phyloP scores from a whole-genome alignment of 2,888 invertebrate species.

The Dolomedes plantarius region DNA sequence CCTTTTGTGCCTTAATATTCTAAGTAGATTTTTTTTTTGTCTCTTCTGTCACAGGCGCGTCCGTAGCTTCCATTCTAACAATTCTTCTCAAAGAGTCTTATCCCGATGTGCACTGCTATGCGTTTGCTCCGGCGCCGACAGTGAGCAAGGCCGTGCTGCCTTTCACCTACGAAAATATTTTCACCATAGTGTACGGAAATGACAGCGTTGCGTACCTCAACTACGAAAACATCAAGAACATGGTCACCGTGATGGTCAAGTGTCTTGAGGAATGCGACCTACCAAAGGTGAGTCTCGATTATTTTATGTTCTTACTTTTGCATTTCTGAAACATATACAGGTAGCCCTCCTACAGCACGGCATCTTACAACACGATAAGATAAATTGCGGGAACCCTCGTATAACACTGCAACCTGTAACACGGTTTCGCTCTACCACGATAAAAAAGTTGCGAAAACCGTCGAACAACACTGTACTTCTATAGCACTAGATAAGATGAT shows the following conservation, averaged over 20 bases:
- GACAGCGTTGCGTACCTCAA: constrained; percentile 47
- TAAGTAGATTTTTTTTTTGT: no score
- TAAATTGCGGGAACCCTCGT: no score
- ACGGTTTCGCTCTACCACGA: no score
- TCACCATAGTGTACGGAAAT: constrained; percentile 49
- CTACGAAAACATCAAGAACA: constrained; percentile 41
- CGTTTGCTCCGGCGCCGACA: constrained; percentile 53
- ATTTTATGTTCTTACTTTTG: neutral
- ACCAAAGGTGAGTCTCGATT: constrained; percentile 45
- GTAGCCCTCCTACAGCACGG: no score
- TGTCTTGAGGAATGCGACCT: constrained; percentile 44
- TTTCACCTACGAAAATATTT: neutral
- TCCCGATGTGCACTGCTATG: constrained; percentile 38
- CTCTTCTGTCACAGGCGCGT: constrained; percentile 31
- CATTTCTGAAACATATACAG: no score
- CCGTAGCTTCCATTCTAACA: constrained; percentile 48
- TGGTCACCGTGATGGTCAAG: constrained; percentile 34
- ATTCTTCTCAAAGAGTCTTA: constrained; percentile 20
- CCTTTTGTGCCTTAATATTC: no score
- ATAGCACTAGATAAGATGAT: no score
- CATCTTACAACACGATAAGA: no score
- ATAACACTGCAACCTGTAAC: no score
- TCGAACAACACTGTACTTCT: no score
- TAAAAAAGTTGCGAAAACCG: no score
- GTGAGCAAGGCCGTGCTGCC: constrained; percentile 21